Conservation (phyloP, 2,113 vertebrate genomes). For the Noturus placidus region DNA sequence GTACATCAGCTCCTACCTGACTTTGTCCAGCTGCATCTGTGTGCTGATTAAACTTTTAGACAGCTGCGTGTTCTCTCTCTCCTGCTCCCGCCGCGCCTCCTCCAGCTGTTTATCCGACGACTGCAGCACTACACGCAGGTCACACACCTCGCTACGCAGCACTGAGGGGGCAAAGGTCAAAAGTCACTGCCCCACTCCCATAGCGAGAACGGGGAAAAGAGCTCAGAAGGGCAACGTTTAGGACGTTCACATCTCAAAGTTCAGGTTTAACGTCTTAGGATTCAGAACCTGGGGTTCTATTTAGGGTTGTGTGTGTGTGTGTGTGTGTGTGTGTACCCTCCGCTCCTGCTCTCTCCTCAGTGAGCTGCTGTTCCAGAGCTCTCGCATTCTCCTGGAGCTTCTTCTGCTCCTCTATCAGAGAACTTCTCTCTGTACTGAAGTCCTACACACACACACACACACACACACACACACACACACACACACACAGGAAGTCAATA, state of each 20-base stretch:
- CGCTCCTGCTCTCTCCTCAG: slow-evolving; percentile 64
- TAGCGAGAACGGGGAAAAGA: not conserved
- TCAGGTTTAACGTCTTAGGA: not conserved
- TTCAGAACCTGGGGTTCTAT: not conserved
- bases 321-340: slow-evolving; percentile 65
- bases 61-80: slow-evolving; percentile 78
- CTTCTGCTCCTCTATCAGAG: slow-evolving; percentile 75
- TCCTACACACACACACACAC: slow-evolving; percentile 66
- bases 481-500: not conserved
- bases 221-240: not conserved
- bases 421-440: slow-evolving; percentile 78
- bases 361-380: slow-evolving; percentile 76
- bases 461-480: slow-evolving; percentile 2
- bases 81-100: slow-evolving; percentile 76
- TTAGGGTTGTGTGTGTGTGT: not conserved
- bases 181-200: not conserved
- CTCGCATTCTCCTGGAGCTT: slow-evolving; percentile 69
- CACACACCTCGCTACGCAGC: slow-evolving; percentile 83
- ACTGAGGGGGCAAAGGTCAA: slow-evolving; percentile 68
- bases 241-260: not conserved
- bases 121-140: slow-evolving; percentile 88
- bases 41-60: slow-evolving; percentile 81
- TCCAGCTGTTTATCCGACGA: slow-evolving; percentile 91
- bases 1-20: slow-evolving; percentile 74
- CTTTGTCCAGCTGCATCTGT: slow-evolving; percentile 85